Conservation (phyloP, 2,888 invertebrate genomes). For the Calameuta idolon region DNA sequence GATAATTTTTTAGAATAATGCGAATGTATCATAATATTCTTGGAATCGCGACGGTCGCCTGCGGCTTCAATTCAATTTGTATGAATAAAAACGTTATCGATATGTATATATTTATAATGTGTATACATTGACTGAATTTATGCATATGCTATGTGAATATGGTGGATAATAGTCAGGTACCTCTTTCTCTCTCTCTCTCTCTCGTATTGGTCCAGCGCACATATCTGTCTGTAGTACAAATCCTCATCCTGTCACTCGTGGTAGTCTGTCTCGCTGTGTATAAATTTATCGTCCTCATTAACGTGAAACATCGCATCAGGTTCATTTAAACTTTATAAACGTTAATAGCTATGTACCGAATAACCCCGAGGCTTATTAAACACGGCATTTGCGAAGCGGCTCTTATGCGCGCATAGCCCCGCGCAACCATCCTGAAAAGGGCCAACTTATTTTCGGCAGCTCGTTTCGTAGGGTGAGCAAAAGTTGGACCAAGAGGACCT, state of each 20-base stretch:
- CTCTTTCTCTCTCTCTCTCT: background rate
- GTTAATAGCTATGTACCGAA: conserved; percentile 49
- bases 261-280: conserved; percentile 39
- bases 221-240: conserved; percentile 6
- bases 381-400: background rate
- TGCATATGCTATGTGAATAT: background rate
- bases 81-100: conserved; percentile 58
- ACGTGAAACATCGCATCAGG: conserved; percentile 54
- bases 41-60: conserved; percentile 50
- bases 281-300: conserved; percentile 57
- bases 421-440: background rate
- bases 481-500: background rate
- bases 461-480: background rate
- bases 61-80: conserved; percentile 58
- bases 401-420: conserved; percentile 30
- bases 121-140: background rate
- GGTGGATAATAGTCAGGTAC: background rate
- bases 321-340: conserved; percentile 53
- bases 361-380: conserved; percentile 32
- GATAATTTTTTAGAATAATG: conserved; percentile 60
- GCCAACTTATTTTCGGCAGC: conserved; percentile 26
- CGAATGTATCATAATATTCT: conserved; percentile 43
- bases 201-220: conserved; percentile 6
- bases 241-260: background rate
- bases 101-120: background rate